Base-by-base conservation (phyloP, 2,888 invertebrate genomes). In the Monochamus alternatus region DNA sequence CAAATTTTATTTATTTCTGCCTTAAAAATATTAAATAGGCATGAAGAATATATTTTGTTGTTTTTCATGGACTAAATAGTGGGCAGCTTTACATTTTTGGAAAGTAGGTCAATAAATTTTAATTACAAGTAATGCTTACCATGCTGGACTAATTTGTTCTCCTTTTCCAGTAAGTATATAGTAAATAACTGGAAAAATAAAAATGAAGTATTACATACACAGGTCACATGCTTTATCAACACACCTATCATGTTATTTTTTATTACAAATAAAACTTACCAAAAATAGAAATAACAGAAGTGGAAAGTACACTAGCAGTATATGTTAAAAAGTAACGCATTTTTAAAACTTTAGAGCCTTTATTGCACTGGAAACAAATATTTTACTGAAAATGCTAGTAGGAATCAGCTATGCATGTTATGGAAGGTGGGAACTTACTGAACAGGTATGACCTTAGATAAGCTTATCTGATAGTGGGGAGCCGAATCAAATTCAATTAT, bases 91-190 rank as follows among this genome's bases (percentile, higher is more conserved):
- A 38, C 38, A 38, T 38, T 64, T 64, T 44, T 64, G 14, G 43
- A 64, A 14, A n/a, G 10, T 64, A 2, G 22, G 44, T 43, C 14
- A 64, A 47, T 47, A 30, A 64, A 66, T 66, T 55, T 60, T 60
- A n/a, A 7, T 14, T 14, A 47, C 7, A 38, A 38, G 7, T 58
- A 63, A 47, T 52, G 82, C 89, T 88, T 86, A 93, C 95, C 97
- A 97, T 90, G 94, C 97, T 84, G 97, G 85, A 89, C 96, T 96
- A 85, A 96, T 91, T 89, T 94, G 91, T 90, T 95, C 94, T 85
- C 97, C 97, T 90, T 95, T 95, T 81, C 96, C 96, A 86, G 95
- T 94, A 82, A 97, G 91, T 78, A 95, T 90, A 90, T 94, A 93
- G 90, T 91, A 92, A 83, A 92, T 87, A 82, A 91, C 90, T 90